phyloP scores from a whole-genome alignment of 2,113 vertebrate species.

The Scartelaos histophorus region DNA sequence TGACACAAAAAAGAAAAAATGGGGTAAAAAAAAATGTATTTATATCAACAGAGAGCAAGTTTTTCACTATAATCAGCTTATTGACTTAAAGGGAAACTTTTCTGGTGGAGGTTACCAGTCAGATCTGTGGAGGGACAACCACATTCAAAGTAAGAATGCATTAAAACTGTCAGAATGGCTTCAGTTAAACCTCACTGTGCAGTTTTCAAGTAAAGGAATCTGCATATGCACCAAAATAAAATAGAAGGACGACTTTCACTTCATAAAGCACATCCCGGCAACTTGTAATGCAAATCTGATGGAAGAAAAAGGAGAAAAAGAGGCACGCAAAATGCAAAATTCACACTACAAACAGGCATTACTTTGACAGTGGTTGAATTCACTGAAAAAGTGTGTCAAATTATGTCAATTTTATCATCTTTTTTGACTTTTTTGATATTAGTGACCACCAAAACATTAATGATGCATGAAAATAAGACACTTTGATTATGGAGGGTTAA shows the following conservation, averaged over 20 bases:
- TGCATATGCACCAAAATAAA: slow-evolving; percentile 11
- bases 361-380: no score
- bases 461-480: no score
- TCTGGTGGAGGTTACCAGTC: background rate
- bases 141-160: background rate
- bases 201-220: slow-evolving; percentile 19
- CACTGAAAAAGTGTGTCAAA: no score
- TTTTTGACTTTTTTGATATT: no score
- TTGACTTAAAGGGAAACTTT: no score
- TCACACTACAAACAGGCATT: no score
- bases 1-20: background rate
- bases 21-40: background rate
- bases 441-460: no score
- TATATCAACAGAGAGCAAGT: no score
- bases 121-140: background rate
- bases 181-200: slow-evolving; percentile 30
- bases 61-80: no score
- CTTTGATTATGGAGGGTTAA: no score
- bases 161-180: slow-evolving; percentile 35
- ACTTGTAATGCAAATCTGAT: background rate
- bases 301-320: background rate
- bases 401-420: background rate
- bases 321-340: no score
- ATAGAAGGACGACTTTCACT: background rate
- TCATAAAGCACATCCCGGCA: background rate